phyloP scores from a whole-genome alignment of 2,797 vertebrate species.

The Muraenolepis orangiensis region DNA sequence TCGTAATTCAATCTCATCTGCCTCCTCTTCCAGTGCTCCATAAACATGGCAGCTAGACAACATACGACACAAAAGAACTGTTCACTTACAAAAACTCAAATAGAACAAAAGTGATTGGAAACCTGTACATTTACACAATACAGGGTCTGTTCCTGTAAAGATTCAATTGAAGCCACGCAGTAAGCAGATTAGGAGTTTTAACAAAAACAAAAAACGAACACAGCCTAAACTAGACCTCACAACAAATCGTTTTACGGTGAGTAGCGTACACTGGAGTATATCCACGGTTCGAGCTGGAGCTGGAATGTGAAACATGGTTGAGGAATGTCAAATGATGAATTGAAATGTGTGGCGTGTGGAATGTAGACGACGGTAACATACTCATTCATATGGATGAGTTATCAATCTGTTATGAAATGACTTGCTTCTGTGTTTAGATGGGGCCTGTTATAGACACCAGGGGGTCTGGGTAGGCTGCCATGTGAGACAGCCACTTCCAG shows the following conservation, averaged over 20 bases:
- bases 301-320: no score
- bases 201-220: not conserved
- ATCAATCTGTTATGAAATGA: not conserved
- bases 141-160: not conserved
- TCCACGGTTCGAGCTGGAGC: no score
- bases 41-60: constrained; percentile 92
- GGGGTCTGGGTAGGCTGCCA: not conserved
- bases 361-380: no score
- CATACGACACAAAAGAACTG: not conserved
- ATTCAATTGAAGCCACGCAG: not conserved
- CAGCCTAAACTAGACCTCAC: not conserved
- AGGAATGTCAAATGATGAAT: no score
- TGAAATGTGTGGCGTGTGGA: no score
- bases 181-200: not conserved
- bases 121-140: not conserved
- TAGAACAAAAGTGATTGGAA: not conserved
- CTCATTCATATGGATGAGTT: not conserved
- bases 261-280: no score
- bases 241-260: not conserved
- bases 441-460: not conserved
- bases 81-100: not conserved
- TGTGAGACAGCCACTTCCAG: not conserved
- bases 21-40: constrained; percentile 98
- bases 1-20: constrained; percentile 97
- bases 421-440: not conserved